Percentiles rank a stretch among this genome's conserved stretches.
Conservation (phyloP, 2,888 invertebrate species). For the Lordiphosa andalusiaca region DNA sequence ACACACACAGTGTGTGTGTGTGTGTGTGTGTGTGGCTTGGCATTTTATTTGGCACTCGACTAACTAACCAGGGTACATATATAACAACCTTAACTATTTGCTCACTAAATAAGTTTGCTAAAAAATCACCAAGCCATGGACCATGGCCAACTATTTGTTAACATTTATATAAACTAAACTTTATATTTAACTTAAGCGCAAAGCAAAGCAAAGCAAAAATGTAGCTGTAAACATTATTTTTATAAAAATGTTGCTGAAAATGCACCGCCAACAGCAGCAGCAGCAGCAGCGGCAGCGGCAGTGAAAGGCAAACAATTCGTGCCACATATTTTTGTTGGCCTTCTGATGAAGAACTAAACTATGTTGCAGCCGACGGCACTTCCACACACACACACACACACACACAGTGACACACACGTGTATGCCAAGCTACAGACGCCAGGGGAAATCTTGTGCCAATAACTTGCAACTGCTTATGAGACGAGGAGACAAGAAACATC, state of each 20-base stretch:
- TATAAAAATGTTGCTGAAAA: constrained; percentile 63
- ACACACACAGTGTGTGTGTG: too few species aligned
- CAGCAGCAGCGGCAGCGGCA: constrained; percentile 1
- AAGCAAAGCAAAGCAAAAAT: constrained; percentile 43
- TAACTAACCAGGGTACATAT: constrained; percentile 35
- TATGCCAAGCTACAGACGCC: constrained; percentile 31
- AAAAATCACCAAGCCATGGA: constrained; percentile 51
- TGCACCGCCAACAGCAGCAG: constrained; percentile 18
- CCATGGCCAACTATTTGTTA: constrained; percentile 56
- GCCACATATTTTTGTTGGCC: constrained; percentile 46
- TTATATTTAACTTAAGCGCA: constrained; percentile 46
- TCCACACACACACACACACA: background rate
- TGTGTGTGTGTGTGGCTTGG: too few species aligned
- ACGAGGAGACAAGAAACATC: constrained; percentile 22
- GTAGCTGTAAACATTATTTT: constrained; percentile 55
- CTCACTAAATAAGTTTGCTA: constrained; percentile 59
- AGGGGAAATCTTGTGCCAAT: constrained; percentile 69
- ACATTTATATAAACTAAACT: constrained; percentile 57
- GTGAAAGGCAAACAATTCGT: constrained; percentile 64
- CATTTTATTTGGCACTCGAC: constrained; percentile 38
- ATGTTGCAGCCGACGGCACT: constrained; percentile 44
- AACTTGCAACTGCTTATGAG: constrained; percentile 73
- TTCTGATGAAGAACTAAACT: constrained; percentile 39
- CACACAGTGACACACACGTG: background rate
- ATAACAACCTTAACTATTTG: constrained; percentile 55